Conservation (phyloP, 2,113 vertebrate genomes). For the Chionis minor region DNA sequence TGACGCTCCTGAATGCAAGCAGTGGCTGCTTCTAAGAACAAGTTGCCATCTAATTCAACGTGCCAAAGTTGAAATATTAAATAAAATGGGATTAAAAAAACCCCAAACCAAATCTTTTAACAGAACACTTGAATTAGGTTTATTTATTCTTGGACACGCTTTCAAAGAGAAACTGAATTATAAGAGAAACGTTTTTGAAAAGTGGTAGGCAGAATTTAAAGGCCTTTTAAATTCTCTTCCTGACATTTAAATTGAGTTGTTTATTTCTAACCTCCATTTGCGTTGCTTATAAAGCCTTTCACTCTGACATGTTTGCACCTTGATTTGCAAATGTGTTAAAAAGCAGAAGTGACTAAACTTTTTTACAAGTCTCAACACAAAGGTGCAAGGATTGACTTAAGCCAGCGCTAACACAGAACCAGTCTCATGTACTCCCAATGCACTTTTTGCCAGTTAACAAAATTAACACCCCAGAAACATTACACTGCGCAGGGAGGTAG, state of each 20-base stretch:
- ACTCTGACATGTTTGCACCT: background rate
- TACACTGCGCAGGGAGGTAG: background rate
- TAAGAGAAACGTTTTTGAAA: background rate
- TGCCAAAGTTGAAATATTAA: background rate
- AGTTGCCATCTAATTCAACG: background rate
- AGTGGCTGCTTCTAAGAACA: background rate
- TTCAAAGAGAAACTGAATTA: background rate
- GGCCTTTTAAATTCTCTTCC: background rate
- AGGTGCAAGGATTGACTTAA: background rate
- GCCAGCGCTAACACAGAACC: background rate
- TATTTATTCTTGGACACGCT: background rate
- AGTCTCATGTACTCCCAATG: background rate
- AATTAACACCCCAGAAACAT: background rate
- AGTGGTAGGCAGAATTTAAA: background rate
- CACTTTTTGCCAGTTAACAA: background rate
- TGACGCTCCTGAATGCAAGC: background rate
- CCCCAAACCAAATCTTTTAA: background rate
- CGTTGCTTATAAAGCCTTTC: background rate
- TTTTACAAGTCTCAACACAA: background rate
- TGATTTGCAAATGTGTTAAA: background rate
- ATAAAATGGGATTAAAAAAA: background rate
- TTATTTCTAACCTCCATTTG: constrained; percentile 4
- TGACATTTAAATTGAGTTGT: background rate
- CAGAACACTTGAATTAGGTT: background rate
- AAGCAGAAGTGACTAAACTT: background rate